These are phyloP conservation scores for Meda fulgida DNA, from an alignment of 2,797 vertebrate genomes.

Conservation along the genomic window DNA sequence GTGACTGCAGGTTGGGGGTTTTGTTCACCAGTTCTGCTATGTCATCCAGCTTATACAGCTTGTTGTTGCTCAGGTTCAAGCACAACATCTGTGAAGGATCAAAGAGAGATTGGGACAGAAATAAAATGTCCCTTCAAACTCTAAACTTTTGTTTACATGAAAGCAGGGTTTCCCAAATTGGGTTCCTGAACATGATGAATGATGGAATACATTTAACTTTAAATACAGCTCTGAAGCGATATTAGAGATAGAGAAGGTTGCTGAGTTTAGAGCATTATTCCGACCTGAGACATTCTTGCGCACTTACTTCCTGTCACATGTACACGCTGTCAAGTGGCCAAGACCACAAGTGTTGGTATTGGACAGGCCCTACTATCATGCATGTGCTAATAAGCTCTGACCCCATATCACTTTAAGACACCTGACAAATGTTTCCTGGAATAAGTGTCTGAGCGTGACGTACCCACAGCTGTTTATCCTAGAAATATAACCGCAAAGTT, in stretches of 20 bases:
- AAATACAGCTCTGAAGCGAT: neutral
- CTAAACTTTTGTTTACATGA: no score
- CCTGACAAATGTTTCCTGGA: slow-evolving; percentile 6
- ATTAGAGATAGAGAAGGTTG: neutral
- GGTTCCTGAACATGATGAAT: neutral
- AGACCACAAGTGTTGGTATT: neutral
- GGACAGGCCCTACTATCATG: neutral
- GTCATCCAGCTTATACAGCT: slow-evolving; percentile 84
- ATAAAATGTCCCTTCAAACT: neutral
- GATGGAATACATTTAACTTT: neutral
- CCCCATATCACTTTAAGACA: neutral
- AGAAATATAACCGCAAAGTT: neutral
- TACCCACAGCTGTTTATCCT: slow-evolving; percentile 18
- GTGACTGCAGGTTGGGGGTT: slow-evolving; percentile 83
- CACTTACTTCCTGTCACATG: neutral
- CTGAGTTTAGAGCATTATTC: neutral
- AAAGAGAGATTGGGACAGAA: neutral
- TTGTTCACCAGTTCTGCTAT: slow-evolving; percentile 81
- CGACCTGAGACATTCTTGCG: neutral
- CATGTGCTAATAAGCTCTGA: neutral
- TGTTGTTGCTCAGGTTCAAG: slow-evolving; percentile 88
- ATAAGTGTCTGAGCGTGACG: neutral
- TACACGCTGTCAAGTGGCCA: neutral
- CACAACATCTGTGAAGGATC: slow-evolving; percentile 75
- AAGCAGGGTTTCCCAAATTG: neutral